These are phyloP conservation scores for Tipula helvola DNA, from an alignment of 2,888 invertebrate genomes.

Conservation along the genomic window DNA sequence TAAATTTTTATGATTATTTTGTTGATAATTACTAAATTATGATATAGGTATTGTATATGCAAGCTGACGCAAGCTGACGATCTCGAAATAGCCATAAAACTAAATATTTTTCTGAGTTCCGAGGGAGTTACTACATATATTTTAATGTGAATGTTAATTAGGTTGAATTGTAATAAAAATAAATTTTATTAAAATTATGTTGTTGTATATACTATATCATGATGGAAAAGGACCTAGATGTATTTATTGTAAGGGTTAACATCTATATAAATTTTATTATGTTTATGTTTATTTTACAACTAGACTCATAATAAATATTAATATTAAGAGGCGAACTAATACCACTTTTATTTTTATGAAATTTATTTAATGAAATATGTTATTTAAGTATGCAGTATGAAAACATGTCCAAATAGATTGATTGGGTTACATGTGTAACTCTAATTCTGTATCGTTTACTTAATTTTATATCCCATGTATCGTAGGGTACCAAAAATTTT, in stretches of 20 bases:
- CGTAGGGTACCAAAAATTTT: too few relatives aligned
- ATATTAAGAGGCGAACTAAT: too few relatives aligned
- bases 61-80: slow-evolving; percentile 4
- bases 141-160: not conserved
- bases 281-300: not conserved
- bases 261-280: not conserved
- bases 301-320: too few relatives aligned
- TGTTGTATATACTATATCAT: not conserved
- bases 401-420: too few relatives aligned
- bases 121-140: not conserved
- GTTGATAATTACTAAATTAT: not conserved
- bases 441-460: too few relatives aligned
- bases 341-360: too few relatives aligned
- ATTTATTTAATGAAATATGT: too few relatives aligned
- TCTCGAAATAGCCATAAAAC: not conserved
- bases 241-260: not conserved
- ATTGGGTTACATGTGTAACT: too few relatives aligned
- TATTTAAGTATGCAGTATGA: too few relatives aligned
- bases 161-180: not conserved
- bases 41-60: not conserved
- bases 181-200: not conserved
- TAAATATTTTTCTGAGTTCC: not conserved
- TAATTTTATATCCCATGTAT: too few relatives aligned
- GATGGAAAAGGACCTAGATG: not conserved
- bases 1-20: not conserved